Evolutionary conservation across 2,797 vertebrate genomes (phyloP).

Genomic region (Natrix natrix): DNA sequence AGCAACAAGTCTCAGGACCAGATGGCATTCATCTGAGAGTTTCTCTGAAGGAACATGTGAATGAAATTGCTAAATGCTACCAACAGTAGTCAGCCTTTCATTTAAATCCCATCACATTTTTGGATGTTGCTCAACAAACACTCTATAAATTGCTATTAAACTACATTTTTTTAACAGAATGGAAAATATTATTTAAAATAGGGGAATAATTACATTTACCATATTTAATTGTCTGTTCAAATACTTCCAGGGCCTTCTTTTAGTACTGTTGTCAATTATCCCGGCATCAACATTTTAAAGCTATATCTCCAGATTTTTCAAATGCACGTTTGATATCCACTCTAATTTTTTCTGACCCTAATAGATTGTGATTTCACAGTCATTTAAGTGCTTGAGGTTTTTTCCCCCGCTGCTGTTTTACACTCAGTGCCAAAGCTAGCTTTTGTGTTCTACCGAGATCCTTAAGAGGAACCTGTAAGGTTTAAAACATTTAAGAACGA

Average conservation of each 20-base stretch:
- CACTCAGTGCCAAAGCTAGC: neutral
- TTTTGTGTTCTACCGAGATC: neutral
- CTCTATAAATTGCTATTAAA: neutral
- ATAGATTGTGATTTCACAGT: neutral
- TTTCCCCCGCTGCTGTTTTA: neutral
- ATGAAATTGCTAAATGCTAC: conserved; percentile 68
- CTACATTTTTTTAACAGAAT: neutral
- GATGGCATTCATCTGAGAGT: conserved; percentile 73
- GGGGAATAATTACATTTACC: neutral
- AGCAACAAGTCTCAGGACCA: conserved; percentile 69
- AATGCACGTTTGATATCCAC: neutral
- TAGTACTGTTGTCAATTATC: neutral
- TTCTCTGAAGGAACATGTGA: conserved; percentile 66
- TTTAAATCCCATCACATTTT: conserved; percentile 27
- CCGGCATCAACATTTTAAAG: neutral
- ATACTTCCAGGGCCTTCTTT: neutral
- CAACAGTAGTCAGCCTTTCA: conserved; percentile 62
- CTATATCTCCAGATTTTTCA: neutral
- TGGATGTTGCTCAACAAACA: neutral
- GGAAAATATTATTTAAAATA: neutral
- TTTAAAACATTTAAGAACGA: neutral
- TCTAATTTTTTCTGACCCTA: neutral
- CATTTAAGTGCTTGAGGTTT: neutral
- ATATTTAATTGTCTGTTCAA: neutral
- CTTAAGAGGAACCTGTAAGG: neutral